phyloP scores from a whole-genome alignment of 2,113 vertebrate genomes.

The Ranitomeya variabilis region DNA sequence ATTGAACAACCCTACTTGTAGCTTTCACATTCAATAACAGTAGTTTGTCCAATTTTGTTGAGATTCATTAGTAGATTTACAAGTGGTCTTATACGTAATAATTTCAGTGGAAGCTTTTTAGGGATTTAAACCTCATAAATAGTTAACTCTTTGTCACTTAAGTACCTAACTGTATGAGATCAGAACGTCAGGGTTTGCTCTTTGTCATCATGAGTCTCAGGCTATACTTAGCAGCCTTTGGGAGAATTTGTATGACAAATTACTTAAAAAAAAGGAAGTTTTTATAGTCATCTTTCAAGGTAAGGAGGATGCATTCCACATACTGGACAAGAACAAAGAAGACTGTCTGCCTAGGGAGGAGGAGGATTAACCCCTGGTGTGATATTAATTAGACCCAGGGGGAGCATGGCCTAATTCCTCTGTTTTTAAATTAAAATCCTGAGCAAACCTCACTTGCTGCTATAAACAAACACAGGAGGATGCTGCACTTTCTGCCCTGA shows the following conservation, averaged over 20 bases:
- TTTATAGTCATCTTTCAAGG: constrained; percentile 51
- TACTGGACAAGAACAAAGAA: constrained; percentile 44
- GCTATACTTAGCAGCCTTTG: constrained; percentile 50
- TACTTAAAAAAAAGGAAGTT: constrained; percentile 36
- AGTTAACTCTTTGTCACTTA: constrained; percentile 41
- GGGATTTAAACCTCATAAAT: constrained; percentile 20
- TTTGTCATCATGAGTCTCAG: constrained; percentile 18
- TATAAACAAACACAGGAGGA: constrained; percentile 34
- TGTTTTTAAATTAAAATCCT: constrained; percentile 32
- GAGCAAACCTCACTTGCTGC: not conserved
- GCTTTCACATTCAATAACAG: not conserved
- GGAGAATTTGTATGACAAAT: constrained; percentile 52
- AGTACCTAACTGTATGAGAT: not conserved
- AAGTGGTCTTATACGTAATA: constrained; percentile 31
- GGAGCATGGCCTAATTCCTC: constrained; percentile 1
- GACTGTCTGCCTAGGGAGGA: constrained; percentile 35
- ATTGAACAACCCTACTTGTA: not conserved
- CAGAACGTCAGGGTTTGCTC: constrained; percentile 8
- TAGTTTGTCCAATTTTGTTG: constrained; percentile 1
- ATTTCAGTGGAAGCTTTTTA: not conserved
- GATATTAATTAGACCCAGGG: constrained; percentile 47
- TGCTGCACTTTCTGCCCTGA: not conserved
- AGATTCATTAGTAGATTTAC: constrained; percentile 15
- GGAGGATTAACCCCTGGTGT: constrained; percentile 46
- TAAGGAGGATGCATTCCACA: constrained; percentile 44